phyloP scores from a whole-genome alignment of 1,140 invertebrate genomes.

The Tetranychus urticae region DNA sequence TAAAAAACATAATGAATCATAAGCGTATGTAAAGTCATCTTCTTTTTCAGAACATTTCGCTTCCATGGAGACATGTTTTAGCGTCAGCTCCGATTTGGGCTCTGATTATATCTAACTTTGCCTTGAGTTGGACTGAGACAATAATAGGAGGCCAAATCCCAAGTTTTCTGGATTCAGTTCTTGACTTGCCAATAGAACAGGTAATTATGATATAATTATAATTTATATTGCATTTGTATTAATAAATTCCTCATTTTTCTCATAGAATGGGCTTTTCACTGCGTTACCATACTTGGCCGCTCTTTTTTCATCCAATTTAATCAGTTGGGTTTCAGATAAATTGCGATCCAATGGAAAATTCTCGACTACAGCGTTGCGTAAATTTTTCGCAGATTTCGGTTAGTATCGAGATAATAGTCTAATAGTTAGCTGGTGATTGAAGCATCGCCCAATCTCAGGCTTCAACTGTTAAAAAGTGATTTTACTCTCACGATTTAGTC shows the following conservation, averaged over 20 bases:
- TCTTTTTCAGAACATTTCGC: slow-evolving; percentile 23
- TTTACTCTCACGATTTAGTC: too few species aligned
- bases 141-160: slow-evolving; percentile 78
- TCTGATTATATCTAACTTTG: slow-evolving; percentile 63
- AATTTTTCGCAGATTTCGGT: slow-evolving; percentile 13
- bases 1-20: too few species aligned
- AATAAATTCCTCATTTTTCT: slow-evolving; percentile 5
- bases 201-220: slow-evolving; percentile 21
- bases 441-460: too few species aligned
- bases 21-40: slow-evolving; percentile 10
- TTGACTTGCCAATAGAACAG: slow-evolving; percentile 61
- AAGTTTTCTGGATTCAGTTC: slow-evolving; percentile 70
- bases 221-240: too few species aligned
- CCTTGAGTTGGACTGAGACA: slow-evolving; percentile 82
- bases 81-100: slow-evolving; percentile 68
- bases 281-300: slow-evolving; percentile 30
- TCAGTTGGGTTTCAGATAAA: too few species aligned
- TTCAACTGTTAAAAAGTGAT: too few species aligned
- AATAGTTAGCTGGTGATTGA: too few species aligned
- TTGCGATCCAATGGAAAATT: slow-evolving; percentile 21
- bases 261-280: slow-evolving; percentile 30
- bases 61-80: slow-evolving; percentile 56
- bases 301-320: not conserved
- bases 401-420: not conserved
- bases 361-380: slow-evolving; percentile 25